Conservation (phyloP, 1,140 invertebrate genomes). For the Oryctes rhinoceros region DNA sequence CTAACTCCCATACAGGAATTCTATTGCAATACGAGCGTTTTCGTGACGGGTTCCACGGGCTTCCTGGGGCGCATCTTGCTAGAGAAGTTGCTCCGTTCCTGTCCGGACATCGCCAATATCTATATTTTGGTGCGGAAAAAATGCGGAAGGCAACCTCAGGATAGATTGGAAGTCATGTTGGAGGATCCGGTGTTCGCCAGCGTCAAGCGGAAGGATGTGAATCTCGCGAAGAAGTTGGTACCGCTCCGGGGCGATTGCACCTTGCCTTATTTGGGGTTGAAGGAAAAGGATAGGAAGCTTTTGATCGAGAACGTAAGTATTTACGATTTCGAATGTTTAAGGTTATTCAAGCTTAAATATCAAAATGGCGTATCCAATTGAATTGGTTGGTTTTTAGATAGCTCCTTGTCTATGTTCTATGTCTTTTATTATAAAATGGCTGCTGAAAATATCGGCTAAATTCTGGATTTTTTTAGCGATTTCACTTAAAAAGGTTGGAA, state of each 20-base stretch:
- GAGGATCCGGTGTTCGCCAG: not conserved
- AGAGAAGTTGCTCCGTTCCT: conserved; percentile 26
- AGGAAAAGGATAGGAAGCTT: conserved; percentile 34
- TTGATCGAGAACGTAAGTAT: conserved; percentile 69
- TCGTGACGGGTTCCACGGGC: conserved; percentile 11
- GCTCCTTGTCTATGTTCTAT: too few relatives aligned
- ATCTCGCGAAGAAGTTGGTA: conserved; percentile 37
- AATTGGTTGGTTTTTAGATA: too few relatives aligned
- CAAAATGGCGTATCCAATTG: too few relatives aligned
- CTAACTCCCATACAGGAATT: conserved; percentile 25
- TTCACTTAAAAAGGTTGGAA: too few relatives aligned
- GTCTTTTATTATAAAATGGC: too few relatives aligned
- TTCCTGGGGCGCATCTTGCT: conserved; percentile 1
- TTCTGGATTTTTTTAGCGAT: too few relatives aligned
- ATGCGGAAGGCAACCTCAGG: not conserved
- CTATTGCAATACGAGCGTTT: conserved; percentile 9
- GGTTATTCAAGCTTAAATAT: too few relatives aligned
- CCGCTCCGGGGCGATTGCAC: conserved; percentile 44
- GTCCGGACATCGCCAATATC: not conserved
- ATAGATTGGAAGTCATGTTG: conserved; percentile 14
- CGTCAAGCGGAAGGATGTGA: not conserved
- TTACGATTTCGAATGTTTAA: not conserved
- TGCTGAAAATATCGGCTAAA: too few relatives aligned
- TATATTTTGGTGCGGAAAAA: conserved; percentile 21
- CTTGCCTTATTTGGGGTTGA: conserved; percentile 44